Base-by-base conservation (phyloP, 2,888 invertebrate genomes). In the Acheta domesticus region DNA sequence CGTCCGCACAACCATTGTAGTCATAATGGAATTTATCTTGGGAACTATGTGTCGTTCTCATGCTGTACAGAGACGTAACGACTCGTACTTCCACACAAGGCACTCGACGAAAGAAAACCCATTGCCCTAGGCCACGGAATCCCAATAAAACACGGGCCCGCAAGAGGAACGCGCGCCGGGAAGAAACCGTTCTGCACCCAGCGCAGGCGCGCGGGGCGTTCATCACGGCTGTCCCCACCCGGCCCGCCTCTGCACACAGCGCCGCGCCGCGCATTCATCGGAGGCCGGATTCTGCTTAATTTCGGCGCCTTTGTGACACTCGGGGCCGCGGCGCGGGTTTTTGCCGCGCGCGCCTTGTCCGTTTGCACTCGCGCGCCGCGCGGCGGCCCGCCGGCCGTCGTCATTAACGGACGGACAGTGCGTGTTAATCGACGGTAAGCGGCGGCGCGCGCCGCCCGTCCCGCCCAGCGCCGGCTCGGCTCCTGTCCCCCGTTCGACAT, bases 211-310 rank as follows among this genome's bases (percentile, higher is more conserved):
- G n/a, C n/a, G 16, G 16, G 5, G 16, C 62, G 62, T 62, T 62
- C 62, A 62, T 62, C 62, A n/a, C 62, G n/a, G 14, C n/a, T 62
- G 62, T 62, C 62, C 14, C 62, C 14, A 14, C n/a, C 62, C 62
- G 14, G 62, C 62, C 14, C n/a, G 16, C 14, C 62, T 11, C n/a
- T 3, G n/a, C 14, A 11, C 11, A 5, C 11, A 3, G 3, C 62
- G 3, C 62, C 3, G 14, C 16, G 14, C 14, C 62, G n/a, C n/a
- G n/a, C 62, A 14, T 62, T 62, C 62, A 62, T 62, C n/a, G 14
- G 62, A 62, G 62, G 62, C n/a, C 62, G 62, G 62, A n/a, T 62
- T 62, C 62, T 62, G 62, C n/a, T 62, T 62, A 62, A 62, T 62
- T 62, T 62, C 62, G 62, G 62, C 11, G 62, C 62, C 62, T 62